Evolutionary conservation across 1,140 invertebrate genomes (phyloP), one percentile per base, ranked within the genome.

Genomic region (Lordiphosa stackelbergi): DNA sequence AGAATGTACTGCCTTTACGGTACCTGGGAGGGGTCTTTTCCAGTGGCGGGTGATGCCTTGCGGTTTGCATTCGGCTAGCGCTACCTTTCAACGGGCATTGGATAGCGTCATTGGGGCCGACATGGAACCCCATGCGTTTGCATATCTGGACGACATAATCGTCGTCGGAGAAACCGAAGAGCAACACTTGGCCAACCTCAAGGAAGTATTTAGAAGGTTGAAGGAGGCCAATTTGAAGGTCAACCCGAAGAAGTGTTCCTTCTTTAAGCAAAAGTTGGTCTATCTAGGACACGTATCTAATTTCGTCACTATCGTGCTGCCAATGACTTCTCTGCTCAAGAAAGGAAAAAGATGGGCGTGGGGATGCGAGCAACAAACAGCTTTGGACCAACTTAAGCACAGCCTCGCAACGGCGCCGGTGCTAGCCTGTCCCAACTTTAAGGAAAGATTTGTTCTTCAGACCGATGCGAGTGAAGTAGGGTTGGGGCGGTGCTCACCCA

Each of bases 91-190:
- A 37, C 3, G 36, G 5, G 36, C 10, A 5, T 37, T 37, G 36
- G 10, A 37, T 37, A 37, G 19, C 12, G 47, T 35, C 2, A 37
- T 49, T 4, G 47, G 34, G 2, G 22, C 24, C 2, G 31, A 36
- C 3, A 37, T 49, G 47, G 31, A 49, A 5, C 47, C 11, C 7
- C 0, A 35, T n/a, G 31, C 47, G 2, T 49, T 49, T 2, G 47
- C 28, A 10, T 49, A 49, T 7, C 31, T 35, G 3, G 47, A 49
- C 11, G 34, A 49, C 5, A 49, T 49, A 4, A 37, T 49, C 12
- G 47, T 49, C 8, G 11, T 49, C 31, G 31, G 28, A 8, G 3
- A 5, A 3, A 49, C 11, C 5, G 12, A 7, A 16, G 31, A 35
- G 31, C 7, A 49, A 28, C 24, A 49, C 11, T 28, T 28, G 2